A percentile compares a stretch with the other conserved stretches of the same genome.
Conservation (phyloP, 2,888 invertebrate genomes). For the Linnaemya vulpina region DNA sequence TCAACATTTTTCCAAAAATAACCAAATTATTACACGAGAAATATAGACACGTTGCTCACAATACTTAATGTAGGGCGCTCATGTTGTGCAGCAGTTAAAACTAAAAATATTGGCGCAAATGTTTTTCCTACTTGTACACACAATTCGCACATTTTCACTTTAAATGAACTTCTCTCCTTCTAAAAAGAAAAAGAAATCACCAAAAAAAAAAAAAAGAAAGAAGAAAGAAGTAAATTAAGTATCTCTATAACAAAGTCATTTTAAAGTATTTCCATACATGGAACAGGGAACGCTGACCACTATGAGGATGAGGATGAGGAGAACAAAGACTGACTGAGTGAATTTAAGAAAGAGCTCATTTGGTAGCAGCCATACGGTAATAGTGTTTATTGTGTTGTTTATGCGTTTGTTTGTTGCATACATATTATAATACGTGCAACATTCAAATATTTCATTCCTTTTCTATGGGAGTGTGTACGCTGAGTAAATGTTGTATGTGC, state of each 20-base stretch:
- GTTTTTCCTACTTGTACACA: background rate
- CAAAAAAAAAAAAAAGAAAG: constrained; percentile 5
- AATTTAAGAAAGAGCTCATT: constrained; percentile 56
- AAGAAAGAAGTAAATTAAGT: constrained; percentile 34
- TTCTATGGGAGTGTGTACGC: background rate
- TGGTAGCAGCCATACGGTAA: constrained; percentile 60
- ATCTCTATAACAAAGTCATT: constrained; percentile 50
- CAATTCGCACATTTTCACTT: constrained; percentile 63
- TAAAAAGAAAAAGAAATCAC: constrained; percentile 9
- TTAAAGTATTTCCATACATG: constrained; percentile 54
- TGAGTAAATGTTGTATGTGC: background rate
- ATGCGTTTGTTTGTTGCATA: constrained; percentile 56
- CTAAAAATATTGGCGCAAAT: constrained; percentile 14
- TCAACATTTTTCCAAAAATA: too few relatives aligned
- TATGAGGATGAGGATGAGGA: constrained; percentile 29
- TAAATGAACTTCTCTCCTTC: constrained; percentile 62
- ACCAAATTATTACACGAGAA: too few relatives aligned
- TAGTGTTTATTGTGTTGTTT: constrained; percentile 69
- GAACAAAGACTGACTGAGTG: constrained; percentile 56
- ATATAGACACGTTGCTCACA: too few relatives aligned
- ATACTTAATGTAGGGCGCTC: constrained; percentile 23
- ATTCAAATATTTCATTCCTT: constrained; percentile 7
- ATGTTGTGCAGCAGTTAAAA: constrained; percentile 11
- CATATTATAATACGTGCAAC: background rate
- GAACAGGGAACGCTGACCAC: constrained; percentile 44